Evolutionary conservation across 2,797 vertebrate species (phyloP).

Genomic region (Artibeus jamaicensis): DNA sequence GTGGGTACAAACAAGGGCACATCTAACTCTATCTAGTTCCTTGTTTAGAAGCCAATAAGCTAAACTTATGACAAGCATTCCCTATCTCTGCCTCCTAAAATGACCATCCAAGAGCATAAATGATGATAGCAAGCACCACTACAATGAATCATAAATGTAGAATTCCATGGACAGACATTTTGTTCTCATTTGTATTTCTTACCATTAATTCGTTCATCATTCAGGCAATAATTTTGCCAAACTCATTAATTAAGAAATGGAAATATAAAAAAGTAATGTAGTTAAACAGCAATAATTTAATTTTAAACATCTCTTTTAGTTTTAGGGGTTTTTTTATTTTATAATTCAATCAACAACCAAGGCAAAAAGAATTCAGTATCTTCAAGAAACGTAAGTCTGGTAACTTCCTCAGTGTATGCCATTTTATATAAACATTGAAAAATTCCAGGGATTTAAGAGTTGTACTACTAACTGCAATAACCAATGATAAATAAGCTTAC

Average conservation of each 20-base stretch:
- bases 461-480: neutral
- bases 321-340: slow-evolving; percentile 9
- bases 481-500: neutral
- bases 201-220: neutral
- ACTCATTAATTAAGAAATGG: neutral
- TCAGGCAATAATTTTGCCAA: neutral
- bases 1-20: neutral
- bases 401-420: neutral
- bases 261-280: slow-evolving; percentile 24
- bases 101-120: neutral
- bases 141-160: neutral
- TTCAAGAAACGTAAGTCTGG: neutral
- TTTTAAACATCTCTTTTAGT: neutral
- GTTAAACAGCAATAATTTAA: neutral
- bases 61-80: neutral
- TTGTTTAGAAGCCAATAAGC: neutral
- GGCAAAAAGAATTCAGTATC: neutral
- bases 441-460: neutral
- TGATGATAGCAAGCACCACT: neutral
- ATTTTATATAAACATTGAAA: neutral
- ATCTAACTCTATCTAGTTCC: neutral
- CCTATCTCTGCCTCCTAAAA: neutral
- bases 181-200: neutral
- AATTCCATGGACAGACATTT: neutral
- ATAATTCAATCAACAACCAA: neutral